Percentiles rank a stretch among this genome's conserved stretches.
Conservation (phyloP, 2,113 vertebrate species). For the Tyto alba region DNA sequence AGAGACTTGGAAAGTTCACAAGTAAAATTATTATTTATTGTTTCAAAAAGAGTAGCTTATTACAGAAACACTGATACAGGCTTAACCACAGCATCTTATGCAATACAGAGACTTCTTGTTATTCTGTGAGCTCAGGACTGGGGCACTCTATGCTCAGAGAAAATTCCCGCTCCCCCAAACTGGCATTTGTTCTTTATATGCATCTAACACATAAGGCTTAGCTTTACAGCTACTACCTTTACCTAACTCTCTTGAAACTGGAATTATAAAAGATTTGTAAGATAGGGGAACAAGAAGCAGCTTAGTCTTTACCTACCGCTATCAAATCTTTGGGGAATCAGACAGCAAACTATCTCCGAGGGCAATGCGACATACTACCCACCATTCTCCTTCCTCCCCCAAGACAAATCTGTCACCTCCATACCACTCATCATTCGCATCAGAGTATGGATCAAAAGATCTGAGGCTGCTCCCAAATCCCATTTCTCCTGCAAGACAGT, state of each 20-base stretch:
- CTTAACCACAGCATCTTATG: conserved; percentile 27
- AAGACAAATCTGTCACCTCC: conserved; percentile 44
- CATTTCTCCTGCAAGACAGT: conserved; percentile 65
- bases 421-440: conserved; percentile 40
- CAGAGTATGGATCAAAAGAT: conserved; percentile 63
- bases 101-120: conserved; percentile 39
- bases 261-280: background rate
- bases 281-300: background rate
- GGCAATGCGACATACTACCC: conserved; percentile 2
- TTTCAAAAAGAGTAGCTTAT: conserved; percentile 42
- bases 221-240: background rate
- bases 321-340: conserved; percentile 9
- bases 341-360: conserved; percentile 2
- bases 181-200: conserved; percentile 7
- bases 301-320: conserved; percentile 1
- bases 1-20: conserved; percentile 57
- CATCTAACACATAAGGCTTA: background rate
- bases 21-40: conserved; percentile 58
- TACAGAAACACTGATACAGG: conserved; percentile 46
- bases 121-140: conserved; percentile 2
- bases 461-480: conserved; percentile 55
- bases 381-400: conserved; percentile 21
- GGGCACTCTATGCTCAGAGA: background rate
- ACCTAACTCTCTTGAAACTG: background rate
- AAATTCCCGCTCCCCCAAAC: background rate